These are phyloP conservation scores for Peucedramus taeniatus DNA, from an alignment of 2,113 vertebrate species.

Conservation along the genomic window DNA sequence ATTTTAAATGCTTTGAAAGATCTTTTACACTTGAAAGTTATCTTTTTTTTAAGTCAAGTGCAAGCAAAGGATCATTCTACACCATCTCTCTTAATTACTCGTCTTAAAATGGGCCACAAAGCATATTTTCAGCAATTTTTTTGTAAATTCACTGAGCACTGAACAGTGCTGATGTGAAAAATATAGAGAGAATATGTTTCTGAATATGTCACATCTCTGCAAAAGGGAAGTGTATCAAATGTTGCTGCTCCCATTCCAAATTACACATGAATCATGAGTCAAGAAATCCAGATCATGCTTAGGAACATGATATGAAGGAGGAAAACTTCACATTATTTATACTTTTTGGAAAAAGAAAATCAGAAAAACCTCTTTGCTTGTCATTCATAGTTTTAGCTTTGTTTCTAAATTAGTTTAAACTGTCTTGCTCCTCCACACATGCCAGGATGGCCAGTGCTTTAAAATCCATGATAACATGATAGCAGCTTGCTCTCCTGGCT, in stretches of 20 bases:
- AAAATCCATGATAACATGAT: accelerated
- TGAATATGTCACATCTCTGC: not conserved
- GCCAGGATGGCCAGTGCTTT: not conserved
- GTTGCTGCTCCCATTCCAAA: not conserved
- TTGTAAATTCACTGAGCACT: not conserved
- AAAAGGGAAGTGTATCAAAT: not conserved
- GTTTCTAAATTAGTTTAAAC: not conserved
- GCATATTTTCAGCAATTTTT: not conserved
- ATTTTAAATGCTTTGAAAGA: not conserved
- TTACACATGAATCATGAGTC: not conserved
- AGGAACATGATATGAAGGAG: not conserved
- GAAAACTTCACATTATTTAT: not conserved
- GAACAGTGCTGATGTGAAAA: not conserved
- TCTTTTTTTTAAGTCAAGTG: not conserved
- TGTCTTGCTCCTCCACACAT: accelerated
- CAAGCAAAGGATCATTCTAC: not conserved
- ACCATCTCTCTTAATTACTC: not conserved
- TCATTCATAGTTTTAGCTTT: not conserved
- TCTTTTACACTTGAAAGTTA: not conserved
- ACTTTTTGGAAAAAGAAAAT: not conserved
- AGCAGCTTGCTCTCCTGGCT: not conserved
- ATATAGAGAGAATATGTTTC: not conserved
- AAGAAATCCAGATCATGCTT: not conserved
- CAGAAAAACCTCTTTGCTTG: not conserved
- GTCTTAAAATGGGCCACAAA: not conserved